phyloP scores from a whole-genome alignment of 2,797 vertebrate genomes.

The Pangasius mekongensis region DNA sequence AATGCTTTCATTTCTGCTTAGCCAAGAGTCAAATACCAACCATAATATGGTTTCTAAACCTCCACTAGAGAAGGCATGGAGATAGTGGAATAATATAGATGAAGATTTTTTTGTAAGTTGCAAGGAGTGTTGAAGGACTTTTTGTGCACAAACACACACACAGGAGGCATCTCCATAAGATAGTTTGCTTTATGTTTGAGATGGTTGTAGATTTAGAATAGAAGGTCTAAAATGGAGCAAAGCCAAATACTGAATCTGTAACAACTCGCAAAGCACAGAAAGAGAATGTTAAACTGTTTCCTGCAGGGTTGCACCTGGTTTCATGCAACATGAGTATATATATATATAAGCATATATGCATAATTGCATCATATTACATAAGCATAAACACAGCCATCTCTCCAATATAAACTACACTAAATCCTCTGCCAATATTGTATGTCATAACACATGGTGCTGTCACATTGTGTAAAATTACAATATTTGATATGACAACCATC shows the following conservation, averaged over 20 bases:
- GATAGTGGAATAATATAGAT: not conserved
- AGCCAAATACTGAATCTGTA: not conserved
- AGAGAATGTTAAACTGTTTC: not conserved
- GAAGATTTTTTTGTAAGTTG: not conserved
- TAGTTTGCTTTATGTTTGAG: not conserved
- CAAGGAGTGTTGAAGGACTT: not conserved
- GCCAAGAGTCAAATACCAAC: slow-evolving; percentile 11
- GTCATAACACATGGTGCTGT: not conserved
- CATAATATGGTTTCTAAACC: not conserved
- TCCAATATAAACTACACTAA: not conserved
- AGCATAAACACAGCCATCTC: not conserved
- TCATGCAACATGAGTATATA: not conserved
- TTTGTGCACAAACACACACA: not conserved
- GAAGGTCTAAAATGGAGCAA: not conserved
- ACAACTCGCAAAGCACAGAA: not conserved
- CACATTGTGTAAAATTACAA: not conserved
- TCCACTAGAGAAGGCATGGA: not conserved
- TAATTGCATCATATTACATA: not conserved
- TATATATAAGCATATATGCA: not conserved
- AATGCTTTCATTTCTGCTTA: not conserved
- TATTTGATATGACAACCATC: not conserved
- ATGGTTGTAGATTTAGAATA: not conserved
- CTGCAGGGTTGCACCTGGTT: slow-evolving; percentile 22
- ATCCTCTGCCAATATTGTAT: not conserved
- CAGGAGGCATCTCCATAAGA: not conserved